Conservation (phyloP, 2,113 vertebrate genomes). For the Epinephelus moara region DNA sequence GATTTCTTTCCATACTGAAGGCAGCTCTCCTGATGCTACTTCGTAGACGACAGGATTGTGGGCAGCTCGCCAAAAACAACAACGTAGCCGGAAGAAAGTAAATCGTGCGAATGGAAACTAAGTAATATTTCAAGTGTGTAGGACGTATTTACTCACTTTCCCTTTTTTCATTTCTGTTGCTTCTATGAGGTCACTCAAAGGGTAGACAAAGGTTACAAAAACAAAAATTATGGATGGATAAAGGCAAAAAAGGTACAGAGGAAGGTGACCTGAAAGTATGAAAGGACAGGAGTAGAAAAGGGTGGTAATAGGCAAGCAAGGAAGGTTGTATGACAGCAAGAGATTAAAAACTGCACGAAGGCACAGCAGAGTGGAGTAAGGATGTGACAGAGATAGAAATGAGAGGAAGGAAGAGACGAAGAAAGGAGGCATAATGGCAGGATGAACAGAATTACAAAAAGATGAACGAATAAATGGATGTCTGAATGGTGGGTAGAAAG, state of each 20-base stretch:
- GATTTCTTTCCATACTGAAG: slow-evolving; percentile 56
- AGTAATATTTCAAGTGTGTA: neutral
- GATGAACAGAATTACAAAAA: slow-evolving; percentile 49
- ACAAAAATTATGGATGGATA: neutral
- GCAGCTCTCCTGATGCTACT: slow-evolving; percentile 42
- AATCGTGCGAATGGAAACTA: slow-evolving; percentile 26
- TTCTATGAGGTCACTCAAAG: neutral
- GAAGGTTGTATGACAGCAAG: neutral
- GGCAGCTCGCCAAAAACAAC: slow-evolving; percentile 57
- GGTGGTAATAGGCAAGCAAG: neutral
- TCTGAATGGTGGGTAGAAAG: neutral
- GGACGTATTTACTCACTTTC: neutral
- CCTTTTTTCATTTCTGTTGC: neutral
- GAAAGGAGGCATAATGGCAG: neutral
- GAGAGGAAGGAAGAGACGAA: neutral
- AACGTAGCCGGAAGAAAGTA: slow-evolving; percentile 23
- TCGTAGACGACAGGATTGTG: slow-evolving; percentile 47
- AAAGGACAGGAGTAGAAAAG: neutral
- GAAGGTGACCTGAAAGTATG: neutral
- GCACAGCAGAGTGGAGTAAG: neutral
- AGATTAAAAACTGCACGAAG: neutral
- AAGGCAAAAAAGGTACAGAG: neutral
- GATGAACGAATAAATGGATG: neutral
- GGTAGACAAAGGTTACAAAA: neutral
- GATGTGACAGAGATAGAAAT: neutral